phyloP scores from a whole-genome alignment of 2,113 vertebrate genomes.

The Tichodroma muraria region DNA sequence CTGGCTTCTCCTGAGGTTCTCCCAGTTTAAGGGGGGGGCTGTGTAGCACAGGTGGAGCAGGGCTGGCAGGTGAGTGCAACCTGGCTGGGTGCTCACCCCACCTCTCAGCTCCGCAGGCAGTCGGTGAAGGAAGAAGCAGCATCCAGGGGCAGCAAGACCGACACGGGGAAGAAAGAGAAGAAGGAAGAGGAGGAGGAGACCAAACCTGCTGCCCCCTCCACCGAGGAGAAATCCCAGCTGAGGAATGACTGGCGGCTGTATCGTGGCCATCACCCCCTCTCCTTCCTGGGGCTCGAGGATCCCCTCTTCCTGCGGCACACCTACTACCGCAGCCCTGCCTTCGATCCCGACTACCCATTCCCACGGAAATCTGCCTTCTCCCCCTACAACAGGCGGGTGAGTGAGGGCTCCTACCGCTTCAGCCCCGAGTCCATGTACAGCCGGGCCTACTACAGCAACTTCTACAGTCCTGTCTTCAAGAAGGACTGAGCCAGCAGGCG shows the following conservation, averaged over 20 bases:
- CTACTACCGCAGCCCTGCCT: conserved; percentile 21
- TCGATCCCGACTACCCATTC: background rate
- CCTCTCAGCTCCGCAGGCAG: conserved; percentile 63
- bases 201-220: background rate
- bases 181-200: conserved; percentile 1
- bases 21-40: background rate
- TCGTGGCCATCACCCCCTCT: conserved; percentile 33
- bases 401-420: conserved; percentile 72
- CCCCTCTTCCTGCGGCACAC: conserved; percentile 16
- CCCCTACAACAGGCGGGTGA: conserved; percentile 53
- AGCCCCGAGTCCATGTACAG: conserved; percentile 57
- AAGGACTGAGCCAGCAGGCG: conserved; percentile 47
- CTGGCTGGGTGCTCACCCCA: background rate
- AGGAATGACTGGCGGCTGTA: conserved; percentile 19
- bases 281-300: conserved; percentile 61
- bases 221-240: conserved; percentile 9
- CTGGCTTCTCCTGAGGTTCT: background rate
- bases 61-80: background rate
- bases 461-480: conserved; percentile 60
- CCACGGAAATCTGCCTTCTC: background rate
- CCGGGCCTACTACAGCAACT: conserved; percentile 53
- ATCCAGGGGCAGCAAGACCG: background rate
- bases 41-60: background rate
- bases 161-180: background rate
- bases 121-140: conserved; percentile 55